Conservation (phyloP, 2,113 vertebrate species). For the Scortum barcoo region DNA sequence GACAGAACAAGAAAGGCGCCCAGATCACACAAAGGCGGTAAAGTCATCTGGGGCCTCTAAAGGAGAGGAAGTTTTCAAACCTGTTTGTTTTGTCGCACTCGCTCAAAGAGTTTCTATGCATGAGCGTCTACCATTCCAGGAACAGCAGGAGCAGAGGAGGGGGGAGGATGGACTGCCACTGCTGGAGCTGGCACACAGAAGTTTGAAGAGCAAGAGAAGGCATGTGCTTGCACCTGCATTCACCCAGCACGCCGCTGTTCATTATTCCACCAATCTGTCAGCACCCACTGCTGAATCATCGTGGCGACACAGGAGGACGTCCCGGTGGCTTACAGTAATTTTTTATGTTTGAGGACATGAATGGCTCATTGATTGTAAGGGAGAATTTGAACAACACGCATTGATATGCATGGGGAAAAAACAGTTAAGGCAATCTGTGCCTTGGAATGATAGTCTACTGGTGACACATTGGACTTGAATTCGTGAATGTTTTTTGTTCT, state of each 20-base stretch:
- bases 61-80: conserved; percentile 54
- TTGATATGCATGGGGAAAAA: conserved; percentile 46
- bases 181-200: conserved; percentile 26
- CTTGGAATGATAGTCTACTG: conserved; percentile 1
- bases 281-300: conserved; percentile 67
- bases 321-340: conserved; percentile 49
- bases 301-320: conserved; percentile 35
- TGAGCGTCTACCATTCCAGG: conserved; percentile 33
- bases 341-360: conserved; percentile 61
- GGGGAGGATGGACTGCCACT: conserved; percentile 30
- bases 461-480: conserved; percentile 18
- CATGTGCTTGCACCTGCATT: conserved; percentile 38
- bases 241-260: conserved; percentile 67
- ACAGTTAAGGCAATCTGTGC: conserved; percentile 19
- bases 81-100: conserved; percentile 61
- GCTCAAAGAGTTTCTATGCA: conserved; percentile 46
- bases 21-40: conserved; percentile 51
- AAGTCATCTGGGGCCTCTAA: conserved; percentile 58
- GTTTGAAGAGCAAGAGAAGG: conserved; percentile 56
- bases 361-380: conserved; percentile 62
- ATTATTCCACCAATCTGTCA: conserved; percentile 75
- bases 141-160: conserved; percentile 47
- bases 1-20: conserved; percentile 63
- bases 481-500: background rate
- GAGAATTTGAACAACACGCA: conserved; percentile 38